These are phyloP conservation scores for Zele albiditarsus DNA, from an alignment of 2,888 invertebrate species.

Conservation along the genomic window DNA sequence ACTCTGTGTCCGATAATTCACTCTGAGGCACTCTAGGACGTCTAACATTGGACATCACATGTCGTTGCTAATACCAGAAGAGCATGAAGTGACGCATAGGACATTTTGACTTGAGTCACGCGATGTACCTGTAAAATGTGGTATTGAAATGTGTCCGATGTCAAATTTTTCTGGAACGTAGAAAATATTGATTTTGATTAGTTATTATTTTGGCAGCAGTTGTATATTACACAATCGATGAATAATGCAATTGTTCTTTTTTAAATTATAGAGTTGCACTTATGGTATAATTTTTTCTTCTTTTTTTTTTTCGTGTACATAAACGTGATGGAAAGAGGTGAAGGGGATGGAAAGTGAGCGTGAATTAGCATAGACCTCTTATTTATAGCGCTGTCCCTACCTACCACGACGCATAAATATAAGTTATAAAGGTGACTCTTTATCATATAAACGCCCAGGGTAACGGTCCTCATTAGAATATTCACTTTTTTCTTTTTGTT, in stretches of 20 bases:
- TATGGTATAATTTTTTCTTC: not conserved
- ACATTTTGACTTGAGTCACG: too few relatives aligned
- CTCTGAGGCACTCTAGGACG: too few relatives aligned
- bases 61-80: too few relatives aligned
- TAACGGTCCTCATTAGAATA: slow-evolving; percentile 39
- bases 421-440: slow-evolving; percentile 63
- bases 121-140: too few relatives aligned
- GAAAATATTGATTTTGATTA: not conserved
- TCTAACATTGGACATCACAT: too few relatives aligned
- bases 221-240: not conserved
- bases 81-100: too few relatives aligned
- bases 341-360: slow-evolving; percentile 37
- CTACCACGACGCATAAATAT: slow-evolving; percentile 63
- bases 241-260: not conserved
- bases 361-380: slow-evolving; percentile 60
- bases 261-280: not conserved
- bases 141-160: too few relatives aligned
- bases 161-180: too few relatives aligned
- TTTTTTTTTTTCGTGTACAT: slow-evolving; percentile 6
- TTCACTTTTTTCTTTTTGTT: not conserved
- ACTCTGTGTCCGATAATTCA: too few relatives aligned
- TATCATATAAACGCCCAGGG: slow-evolving; percentile 64
- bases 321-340: slow-evolving; percentile 30
- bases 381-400: slow-evolving; percentile 59
- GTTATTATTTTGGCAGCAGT: not conserved